Evolutionary conservation across 2,113 vertebrate species (phyloP).

Genomic region (Charina bottae): DNA sequence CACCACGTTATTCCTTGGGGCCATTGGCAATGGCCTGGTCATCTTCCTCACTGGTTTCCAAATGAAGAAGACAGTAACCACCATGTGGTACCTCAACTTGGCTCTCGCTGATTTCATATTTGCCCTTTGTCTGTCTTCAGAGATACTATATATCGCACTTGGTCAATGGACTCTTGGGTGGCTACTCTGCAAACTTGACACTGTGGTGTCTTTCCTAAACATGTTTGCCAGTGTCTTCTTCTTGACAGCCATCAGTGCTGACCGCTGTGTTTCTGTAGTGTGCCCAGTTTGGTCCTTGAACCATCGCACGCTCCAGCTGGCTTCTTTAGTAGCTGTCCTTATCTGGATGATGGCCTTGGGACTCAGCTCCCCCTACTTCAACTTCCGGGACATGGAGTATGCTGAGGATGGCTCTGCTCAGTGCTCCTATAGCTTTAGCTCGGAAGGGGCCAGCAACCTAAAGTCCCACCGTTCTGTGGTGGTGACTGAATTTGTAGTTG

Average conservation of each 20-base stretch:
- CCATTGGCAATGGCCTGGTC: constrained; percentile 84
- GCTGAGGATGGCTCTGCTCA: accelerated
- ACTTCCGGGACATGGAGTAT: constrained; percentile 65
- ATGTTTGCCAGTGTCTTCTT: constrained; percentile 86
- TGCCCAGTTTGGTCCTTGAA: constrained; percentile 84
- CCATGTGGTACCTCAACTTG: constrained; percentile 83
- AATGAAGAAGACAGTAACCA: constrained; percentile 84
- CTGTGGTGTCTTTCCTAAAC: constrained; percentile 77
- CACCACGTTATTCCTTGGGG: constrained; percentile 79
- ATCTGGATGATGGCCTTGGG: constrained; percentile 81
- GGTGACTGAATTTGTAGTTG: background rate
- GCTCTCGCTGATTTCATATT: constrained; percentile 87
- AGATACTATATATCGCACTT: constrained; percentile 75
- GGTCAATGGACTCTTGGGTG: constrained; percentile 82
- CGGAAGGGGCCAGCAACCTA: background rate
- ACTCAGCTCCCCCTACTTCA: constrained; percentile 75
- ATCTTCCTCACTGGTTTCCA: constrained; percentile 87
- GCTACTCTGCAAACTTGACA: constrained; percentile 81
- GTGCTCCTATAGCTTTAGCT: background rate
- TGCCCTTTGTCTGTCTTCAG: constrained; percentile 77
- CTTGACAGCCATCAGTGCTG: constrained; percentile 82
- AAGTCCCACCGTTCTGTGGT: constrained; percentile 8
- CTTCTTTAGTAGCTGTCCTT: constrained; percentile 69
- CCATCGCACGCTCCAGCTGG: constrained; percentile 74
- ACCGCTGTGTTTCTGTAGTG: constrained; percentile 82